Evolutionary conservation across 2,888 invertebrate genomes (phyloP).

Genomic region (Dicycla oo): DNA sequence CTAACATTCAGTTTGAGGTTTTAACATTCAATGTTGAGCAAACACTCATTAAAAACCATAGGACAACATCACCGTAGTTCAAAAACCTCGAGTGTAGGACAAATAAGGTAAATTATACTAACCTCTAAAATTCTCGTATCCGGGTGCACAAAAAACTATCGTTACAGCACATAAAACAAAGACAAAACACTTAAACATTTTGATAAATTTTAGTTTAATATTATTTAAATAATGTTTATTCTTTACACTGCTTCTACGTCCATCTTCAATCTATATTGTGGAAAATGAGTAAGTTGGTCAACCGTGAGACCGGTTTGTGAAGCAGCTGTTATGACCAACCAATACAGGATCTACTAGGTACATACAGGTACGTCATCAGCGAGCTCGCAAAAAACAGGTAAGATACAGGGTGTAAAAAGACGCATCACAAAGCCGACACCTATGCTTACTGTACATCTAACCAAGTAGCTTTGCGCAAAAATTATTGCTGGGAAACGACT

Average conservation of each 20-base stretch:
- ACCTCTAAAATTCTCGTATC: conserved; percentile 65
- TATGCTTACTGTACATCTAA: too few species aligned
- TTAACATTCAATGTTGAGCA: conserved; percentile 9
- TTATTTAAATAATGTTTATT: conserved; percentile 26
- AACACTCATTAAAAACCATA: conserved; percentile 1
- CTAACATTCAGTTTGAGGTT: background rate
- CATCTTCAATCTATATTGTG: conserved; percentile 37
- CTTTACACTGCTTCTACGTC: conserved; percentile 45
- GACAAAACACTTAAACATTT: conserved; percentile 60
- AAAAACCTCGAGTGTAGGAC: conserved; percentile 8
- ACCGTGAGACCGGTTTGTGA: conserved; percentile 52
- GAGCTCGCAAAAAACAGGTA: conserved; percentile 45
- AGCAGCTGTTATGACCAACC: conserved; percentile 42
- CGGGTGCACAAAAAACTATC: conserved; percentile 54
- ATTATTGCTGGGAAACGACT: too few species aligned
- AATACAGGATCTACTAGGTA: conserved; percentile 44
- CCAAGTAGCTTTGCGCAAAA: too few species aligned
- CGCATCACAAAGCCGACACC: too few species aligned
- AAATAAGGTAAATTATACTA: conserved; percentile 43
- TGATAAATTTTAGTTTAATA: conserved; percentile 23
- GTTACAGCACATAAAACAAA: conserved; percentile 53
- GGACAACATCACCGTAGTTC: background rate
- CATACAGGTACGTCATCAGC: conserved; percentile 34
- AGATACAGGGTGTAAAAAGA: too few species aligned
- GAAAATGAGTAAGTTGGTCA: conserved; percentile 34